Base-by-base conservation (phyloP, 92 coral and sea anemone species). In the Galaxea fascicularis region DNA sequence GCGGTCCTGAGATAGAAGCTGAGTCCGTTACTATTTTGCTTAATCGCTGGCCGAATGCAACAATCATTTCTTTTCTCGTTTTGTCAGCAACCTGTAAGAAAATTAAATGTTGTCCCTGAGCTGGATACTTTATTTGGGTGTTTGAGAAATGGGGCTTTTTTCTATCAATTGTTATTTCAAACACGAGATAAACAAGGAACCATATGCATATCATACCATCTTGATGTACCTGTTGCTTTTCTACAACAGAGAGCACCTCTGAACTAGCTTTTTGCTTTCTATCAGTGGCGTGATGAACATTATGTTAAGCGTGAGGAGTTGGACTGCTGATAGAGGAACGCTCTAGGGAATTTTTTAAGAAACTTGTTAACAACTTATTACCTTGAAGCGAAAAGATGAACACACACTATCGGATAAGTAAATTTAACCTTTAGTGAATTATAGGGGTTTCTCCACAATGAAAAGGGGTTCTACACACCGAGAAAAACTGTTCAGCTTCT, bases 191-290 rank as follows among this genome's bases (percentile, higher is more conserved):
- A 65, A 65, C 46, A 65, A 65, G 71, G 44, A 65, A 65, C 71
- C 46, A 30, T 28, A 65, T 65, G 71, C 41, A 13, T 65, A 65
- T 65, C 71, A 65, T 0, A 65, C 4, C 41, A 65, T 1, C 44
- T 65, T 65, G 71, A 65, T 44, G 8, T 65, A 65, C 71, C 71
- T 27, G 71, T 65, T 65, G 71, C 71, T 65, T 65, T 65, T 65
- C 41, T 65, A 65, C 1, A 9, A 65, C 45, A 65, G 44, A 65
- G 71, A 65, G n/a, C 45, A 65, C 71, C 71, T 65, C 71, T 65
- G 41, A 65, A 65, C 46, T 30, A 65, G 71, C 71, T 27, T 65
- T 65, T 65, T 44, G 10, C 41, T 65, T 65, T 65, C 71, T 65
- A 65, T 26, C 45, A 27, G 39, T 65, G 71, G 71, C 21, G 39